A percentile compares a stretch with the other conserved stretches of the same genome.
These are phyloP conservation scores for Anoncus sp. DNA, from an alignment of 2,888 invertebrate genomes.

Conservation along the genomic window DNA sequence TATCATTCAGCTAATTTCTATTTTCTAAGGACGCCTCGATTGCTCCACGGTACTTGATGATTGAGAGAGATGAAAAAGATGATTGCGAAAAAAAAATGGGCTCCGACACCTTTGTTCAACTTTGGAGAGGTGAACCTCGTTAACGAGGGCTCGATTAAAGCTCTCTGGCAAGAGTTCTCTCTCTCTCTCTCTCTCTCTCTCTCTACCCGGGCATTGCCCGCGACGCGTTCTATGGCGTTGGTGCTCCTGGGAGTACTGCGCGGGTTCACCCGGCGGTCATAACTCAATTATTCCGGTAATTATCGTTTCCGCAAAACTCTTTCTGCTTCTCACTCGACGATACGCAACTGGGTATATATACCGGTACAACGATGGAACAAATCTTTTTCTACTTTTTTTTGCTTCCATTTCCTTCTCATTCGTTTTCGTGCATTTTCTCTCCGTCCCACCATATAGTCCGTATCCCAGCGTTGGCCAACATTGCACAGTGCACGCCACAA, in stretches of 20 bases:
- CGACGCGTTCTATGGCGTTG: slow-evolving; percentile 16
- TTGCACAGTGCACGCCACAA: slow-evolving; percentile 66
- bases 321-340: slow-evolving; percentile 29
- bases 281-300: slow-evolving; percentile 62
- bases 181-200: slow-evolving; percentile 10
- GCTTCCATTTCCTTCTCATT: slow-evolving; percentile 19
- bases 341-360: slow-evolving; percentile 8
- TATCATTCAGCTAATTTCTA: slow-evolving; percentile 4
- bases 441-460: slow-evolving; percentile 35
- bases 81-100: slow-evolving; percentile 28
- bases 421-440: slow-evolving; percentile 25
- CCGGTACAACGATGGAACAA: slow-evolving; percentile 27
- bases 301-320: slow-evolving; percentile 55
- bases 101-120: slow-evolving; percentile 51
- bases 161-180: slow-evolving; percentile 26
- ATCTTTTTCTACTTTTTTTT: slow-evolving; percentile 19
- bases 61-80: slow-evolving; percentile 4
- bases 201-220: slow-evolving; percentile 21
- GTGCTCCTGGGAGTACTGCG: background rate
- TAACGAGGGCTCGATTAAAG: slow-evolving; percentile 54
- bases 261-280: slow-evolving; percentile 44
- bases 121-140: slow-evolving; percentile 49
- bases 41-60: background rate
- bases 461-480: slow-evolving; percentile 48
- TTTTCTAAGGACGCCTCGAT: background rate